phyloP scores from a whole-genome alignment of 2,113 vertebrate genomes.

The Neolamprologus fasciatus region DNA sequence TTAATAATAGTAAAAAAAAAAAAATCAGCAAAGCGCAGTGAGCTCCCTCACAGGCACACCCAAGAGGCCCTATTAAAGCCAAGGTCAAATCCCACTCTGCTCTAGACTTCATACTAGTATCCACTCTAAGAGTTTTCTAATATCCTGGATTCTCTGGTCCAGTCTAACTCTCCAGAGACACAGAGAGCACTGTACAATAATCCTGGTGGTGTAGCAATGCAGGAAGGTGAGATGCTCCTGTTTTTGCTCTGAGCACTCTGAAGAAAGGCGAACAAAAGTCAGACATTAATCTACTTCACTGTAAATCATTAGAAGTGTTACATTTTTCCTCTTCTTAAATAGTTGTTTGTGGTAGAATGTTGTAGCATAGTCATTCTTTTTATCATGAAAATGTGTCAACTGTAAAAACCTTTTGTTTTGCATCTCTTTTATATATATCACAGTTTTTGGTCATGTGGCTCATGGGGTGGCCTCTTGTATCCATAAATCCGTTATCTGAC shows the following conservation, averaged over 20 bases:
- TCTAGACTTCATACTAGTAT: background rate
- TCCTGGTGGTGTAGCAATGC: background rate
- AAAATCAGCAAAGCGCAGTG: background rate
- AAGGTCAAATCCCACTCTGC: constrained; percentile 43
- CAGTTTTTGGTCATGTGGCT: background rate
- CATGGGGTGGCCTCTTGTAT: constrained; percentile 5
- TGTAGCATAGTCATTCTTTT: background rate
- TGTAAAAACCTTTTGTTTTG: background rate
- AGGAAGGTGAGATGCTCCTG: background rate
- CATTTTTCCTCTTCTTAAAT: background rate
- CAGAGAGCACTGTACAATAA: background rate
- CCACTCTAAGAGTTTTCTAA: constrained; percentile 19
- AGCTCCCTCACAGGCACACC: constrained; percentile 13
- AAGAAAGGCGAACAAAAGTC: background rate
- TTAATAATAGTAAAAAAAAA: background rate
- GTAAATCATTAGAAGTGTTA: background rate
- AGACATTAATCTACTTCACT: background rate
- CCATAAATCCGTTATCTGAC: constrained; percentile 14
- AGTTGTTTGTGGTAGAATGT: background rate
- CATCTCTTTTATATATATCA: background rate
- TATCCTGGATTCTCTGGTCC: constrained; percentile 27
- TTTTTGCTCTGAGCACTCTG: background rate
- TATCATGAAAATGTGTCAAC: background rate
- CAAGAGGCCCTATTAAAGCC: constrained; percentile 59
- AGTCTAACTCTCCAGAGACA: constrained; percentile 8